Conservation (phyloP, 2,113 vertebrate species). For the Elgaria multicarinata region DNA sequence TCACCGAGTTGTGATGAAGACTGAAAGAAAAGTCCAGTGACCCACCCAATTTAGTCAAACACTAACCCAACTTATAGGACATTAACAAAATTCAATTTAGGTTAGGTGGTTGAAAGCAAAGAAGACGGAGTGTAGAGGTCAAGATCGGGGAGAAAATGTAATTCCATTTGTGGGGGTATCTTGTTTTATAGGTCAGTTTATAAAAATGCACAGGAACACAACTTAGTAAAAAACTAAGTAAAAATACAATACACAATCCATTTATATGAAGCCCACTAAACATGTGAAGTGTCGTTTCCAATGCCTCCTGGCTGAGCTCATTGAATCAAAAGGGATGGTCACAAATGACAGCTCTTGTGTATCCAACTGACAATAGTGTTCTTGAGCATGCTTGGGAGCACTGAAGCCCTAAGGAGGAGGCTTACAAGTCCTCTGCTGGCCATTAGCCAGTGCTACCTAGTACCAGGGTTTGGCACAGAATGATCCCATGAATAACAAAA, state of each 20-base stretch:
- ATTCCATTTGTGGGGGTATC: too few relatives aligned
- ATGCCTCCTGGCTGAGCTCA: not conserved
- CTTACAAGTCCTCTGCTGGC: not conserved
- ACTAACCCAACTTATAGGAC: too few relatives aligned
- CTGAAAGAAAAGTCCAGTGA: too few relatives aligned
- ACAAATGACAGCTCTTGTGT: not conserved
- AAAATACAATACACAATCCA: not conserved
- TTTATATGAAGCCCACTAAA: not conserved
- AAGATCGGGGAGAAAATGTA: too few relatives aligned
- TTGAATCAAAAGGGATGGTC: not conserved
- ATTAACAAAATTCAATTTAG: too few relatives aligned
- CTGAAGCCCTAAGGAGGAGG: not conserved
- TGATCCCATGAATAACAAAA: not conserved
- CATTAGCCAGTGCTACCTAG: not conserved
- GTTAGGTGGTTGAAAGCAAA: too few relatives aligned
- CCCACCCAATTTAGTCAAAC: too few relatives aligned
- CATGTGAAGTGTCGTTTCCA: not conserved
- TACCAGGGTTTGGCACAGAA: not conserved
- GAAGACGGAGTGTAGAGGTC: too few relatives aligned
- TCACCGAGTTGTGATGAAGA: too few relatives aligned
- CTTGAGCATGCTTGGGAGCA: not conserved
- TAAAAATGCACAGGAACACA: too few relatives aligned
- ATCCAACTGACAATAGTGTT: not conserved
- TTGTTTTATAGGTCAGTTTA: too few relatives aligned
- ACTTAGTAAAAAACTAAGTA: too few relatives aligned